A percentile compares a stretch with the other conserved stretches of the same genome.
Conservation (phyloP, 2,797 vertebrate species). For the Manis javanica region DNA sequence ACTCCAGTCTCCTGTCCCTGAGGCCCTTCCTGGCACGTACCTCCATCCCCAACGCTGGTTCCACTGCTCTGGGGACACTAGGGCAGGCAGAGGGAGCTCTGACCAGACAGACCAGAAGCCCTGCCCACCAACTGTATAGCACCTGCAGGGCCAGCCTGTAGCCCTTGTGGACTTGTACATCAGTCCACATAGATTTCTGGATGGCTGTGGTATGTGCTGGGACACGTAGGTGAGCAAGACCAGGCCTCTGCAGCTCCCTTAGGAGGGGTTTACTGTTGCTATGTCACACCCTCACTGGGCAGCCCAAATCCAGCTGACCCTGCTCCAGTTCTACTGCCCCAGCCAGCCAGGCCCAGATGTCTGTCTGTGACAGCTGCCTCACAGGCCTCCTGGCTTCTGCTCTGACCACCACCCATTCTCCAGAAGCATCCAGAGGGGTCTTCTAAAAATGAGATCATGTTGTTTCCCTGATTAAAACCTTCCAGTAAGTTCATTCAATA, state of each 20-base stretch:
- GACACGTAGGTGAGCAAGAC: background rate
- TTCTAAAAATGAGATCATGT: background rate
- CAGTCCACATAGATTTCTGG: background rate
- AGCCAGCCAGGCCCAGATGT: background rate
- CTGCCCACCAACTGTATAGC: too few relatives aligned
- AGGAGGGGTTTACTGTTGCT: fast-evolving
- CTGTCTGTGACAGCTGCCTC: fast-evolving
- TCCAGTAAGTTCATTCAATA: fast-evolving
- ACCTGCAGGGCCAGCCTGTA: background rate
- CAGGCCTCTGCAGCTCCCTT: background rate
- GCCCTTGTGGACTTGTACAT: background rate
- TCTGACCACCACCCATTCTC: background rate
- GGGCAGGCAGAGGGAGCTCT: too few relatives aligned
- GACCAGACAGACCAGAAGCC: too few relatives aligned
- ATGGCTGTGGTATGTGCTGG: fast-evolving
- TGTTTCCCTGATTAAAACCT: background rate
- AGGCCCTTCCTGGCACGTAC: background rate
- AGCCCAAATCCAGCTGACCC: too few relatives aligned
- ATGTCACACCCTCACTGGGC: too few relatives aligned
- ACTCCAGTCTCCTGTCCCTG: fast-evolving
- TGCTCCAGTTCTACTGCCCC: too few relatives aligned
- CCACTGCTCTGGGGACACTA: too few relatives aligned
- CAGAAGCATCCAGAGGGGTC: background rate
- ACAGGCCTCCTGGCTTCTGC: background rate
- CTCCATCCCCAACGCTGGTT: background rate